Base-by-base conservation (phyloP, 2,888 invertebrate species). In the Caenorhabditis doughertyi region DNA sequence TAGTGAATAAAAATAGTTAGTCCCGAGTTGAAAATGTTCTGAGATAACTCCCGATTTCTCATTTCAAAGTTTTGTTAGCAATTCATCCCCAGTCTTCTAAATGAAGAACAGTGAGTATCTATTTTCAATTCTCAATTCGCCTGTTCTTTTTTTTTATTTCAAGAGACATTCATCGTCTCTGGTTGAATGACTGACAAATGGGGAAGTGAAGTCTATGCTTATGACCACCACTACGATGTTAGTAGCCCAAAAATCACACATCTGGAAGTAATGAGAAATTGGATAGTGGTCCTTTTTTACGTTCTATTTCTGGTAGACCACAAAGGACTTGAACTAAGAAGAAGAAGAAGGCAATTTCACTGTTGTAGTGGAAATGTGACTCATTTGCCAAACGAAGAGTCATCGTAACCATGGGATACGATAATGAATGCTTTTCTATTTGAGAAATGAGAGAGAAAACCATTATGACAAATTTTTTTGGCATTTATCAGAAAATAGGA, bases 191-290 rank as follows among this genome's bases (percentile, higher is more conserved):
- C 49, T 74, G 74, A 74, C 74, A 74, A 67, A 74, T 74, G 29
- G 65, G 74, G 32, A 7, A 42, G 49, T n/a, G 42, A 39, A 23
- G 42, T 55, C 32, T 47, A 47, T 25, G 56, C 55, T n/a, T 13
- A 27, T 60, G 51, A 7, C 39, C 49, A 44, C 55, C 55, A 18
- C 42, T n/a, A n/a, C n/a, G n/a, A n/a, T n/a, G 25, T 25, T 29
- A 47, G 39, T 23, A 27, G 25, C 27, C 56, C 74, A 35, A 53
- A 77, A 77, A 77, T 77, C 76, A 68, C 76, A 62, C 76, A 68
- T 77, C 68, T 77, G 76, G 76, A 77, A 68, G 68, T 77, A 77
- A 77, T 77, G 58, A 42, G 60, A 58, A 67, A 67, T 55, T 18
- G 73, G 71, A 72, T 60, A 60, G 21, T 39, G 42, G 60, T 18